Base-by-base conservation (phyloP, 2,113 vertebrate genomes). In the Microcebus ravelobensis region DNA sequence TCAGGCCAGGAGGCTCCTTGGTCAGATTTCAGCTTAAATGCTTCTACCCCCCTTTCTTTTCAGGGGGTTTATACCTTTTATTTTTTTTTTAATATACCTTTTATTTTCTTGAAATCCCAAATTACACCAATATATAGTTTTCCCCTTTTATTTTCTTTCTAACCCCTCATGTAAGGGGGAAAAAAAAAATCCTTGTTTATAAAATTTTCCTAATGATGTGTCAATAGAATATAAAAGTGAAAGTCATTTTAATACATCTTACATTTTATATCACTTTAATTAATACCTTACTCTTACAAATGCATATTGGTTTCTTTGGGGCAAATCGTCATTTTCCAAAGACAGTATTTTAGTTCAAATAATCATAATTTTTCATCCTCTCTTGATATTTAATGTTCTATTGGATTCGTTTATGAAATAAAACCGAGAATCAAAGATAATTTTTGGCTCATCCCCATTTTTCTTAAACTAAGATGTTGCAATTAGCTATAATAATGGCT, bases 181-280 rank as follows among this genome's bases (percentile, higher is more conserved):
- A 8, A 59, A 48, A 20, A 67, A 67, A 76, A 14, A 18, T 9
- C 31, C 42, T 79, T 84, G 25, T 34, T 88, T 80, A 87, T 1
- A 8, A n/a, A 13, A 59, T 92, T 88, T 91, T 92, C 48, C 45
- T 87, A 91, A 77, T 48, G 34, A 90, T 45, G 7, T 68, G n/a
- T 77, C 45, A 95, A 71, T 57, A 93, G 73, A 83, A 63, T 74
- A 92, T 50, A 3, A 74, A 93, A 90, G 88, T 50, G 4, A 74
- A 93, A 90, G 36, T n/a, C n/a, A 73, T 48, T 96, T 95, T 50
- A 81, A 90, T 83, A 59, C 76, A 48, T 52, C 71, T 71, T 70
- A 76, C 21, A 80, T 86, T 82, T 90, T 48, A 15, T 65, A 79
- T 68, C 36, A 91, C 29, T 52, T 77, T 94, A 39, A 91, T 52